phyloP scores from a whole-genome alignment of 1,140 invertebrate species.

The Pseudoatta argentina region DNA sequence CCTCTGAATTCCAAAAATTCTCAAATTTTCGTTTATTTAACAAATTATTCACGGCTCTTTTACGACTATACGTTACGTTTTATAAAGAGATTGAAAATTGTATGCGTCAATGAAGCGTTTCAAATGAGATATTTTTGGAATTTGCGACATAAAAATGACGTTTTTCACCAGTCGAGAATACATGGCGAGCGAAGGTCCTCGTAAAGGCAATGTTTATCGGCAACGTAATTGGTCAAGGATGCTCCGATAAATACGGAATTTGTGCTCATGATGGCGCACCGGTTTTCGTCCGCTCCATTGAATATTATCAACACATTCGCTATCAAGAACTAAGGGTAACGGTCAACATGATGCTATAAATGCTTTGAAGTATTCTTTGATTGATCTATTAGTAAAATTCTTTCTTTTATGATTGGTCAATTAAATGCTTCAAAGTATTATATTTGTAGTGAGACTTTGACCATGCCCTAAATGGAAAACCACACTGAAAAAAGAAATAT shows the following conservation, averaged over 20 bases:
- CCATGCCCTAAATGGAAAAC: not conserved
- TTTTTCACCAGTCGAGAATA: slow-evolving; percentile 30
- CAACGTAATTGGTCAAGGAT: slow-evolving; percentile 30
- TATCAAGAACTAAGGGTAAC: not conserved
- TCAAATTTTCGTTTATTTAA: not conserved
- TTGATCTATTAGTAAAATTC: too few relatives aligned
- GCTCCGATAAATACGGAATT: slow-evolving; percentile 11
- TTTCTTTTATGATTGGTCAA: too few relatives aligned
- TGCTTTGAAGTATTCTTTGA: too few relatives aligned
- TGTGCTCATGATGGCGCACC: slow-evolving; percentile 1
- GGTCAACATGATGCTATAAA: too few relatives aligned
- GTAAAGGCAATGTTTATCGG: not conserved
- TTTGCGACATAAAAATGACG: slow-evolving; percentile 33
- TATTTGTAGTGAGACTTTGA: too few relatives aligned
- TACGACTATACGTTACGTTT: not conserved
- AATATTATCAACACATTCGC: not conserved
- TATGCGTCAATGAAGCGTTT: not conserved
- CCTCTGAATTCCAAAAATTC: not conserved
- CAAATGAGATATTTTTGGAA: not conserved
- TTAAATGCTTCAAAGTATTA: too few relatives aligned
- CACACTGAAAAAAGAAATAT: too few relatives aligned
- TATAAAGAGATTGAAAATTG: slow-evolving; percentile 1
- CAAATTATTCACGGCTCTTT: not conserved
- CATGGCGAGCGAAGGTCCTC: not conserved
- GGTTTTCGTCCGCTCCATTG: not conserved